Conservation (phyloP, 1,140 invertebrate genomes). For the Diabrotica undecimpunctata region DNA sequence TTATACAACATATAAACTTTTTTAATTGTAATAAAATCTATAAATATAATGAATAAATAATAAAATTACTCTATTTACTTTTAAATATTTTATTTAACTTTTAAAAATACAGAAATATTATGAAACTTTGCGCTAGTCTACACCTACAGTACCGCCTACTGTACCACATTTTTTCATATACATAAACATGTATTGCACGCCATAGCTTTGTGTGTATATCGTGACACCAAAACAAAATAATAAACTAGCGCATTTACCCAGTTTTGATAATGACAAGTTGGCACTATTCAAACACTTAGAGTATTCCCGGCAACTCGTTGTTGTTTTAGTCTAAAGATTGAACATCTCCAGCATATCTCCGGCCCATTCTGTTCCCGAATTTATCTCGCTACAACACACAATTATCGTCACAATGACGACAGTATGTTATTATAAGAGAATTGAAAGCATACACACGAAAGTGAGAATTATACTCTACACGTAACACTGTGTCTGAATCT, state of each 20-base stretch:
- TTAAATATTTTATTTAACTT: too few relatives aligned
- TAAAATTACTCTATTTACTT: too few relatives aligned
- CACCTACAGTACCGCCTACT: too few relatives aligned
- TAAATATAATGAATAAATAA: too few relatives aligned
- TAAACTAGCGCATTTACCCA: not conserved
- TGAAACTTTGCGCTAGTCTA: too few relatives aligned
- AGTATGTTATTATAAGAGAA: conserved; percentile 37
- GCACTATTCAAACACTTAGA: conserved; percentile 8
- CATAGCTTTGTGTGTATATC: too few relatives aligned
- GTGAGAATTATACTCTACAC: conserved; percentile 24
- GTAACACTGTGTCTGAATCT: conserved; percentile 31
- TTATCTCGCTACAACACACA: conserved; percentile 40
- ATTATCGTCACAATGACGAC: conserved; percentile 37
- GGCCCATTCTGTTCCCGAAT: conserved; percentile 37
- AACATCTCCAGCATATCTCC: conserved; percentile 16
- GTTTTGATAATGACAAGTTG: conserved; percentile 17
- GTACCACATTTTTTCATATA: too few relatives aligned
- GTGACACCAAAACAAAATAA: not conserved
- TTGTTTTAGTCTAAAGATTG: conserved; percentile 13
- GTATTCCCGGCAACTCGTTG: conserved; percentile 5
- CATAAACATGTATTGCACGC: too few relatives aligned
- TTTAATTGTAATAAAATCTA: too few relatives aligned
- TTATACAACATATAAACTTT: too few relatives aligned
- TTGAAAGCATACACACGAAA: conserved; percentile 35
- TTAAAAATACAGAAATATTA: too few relatives aligned